Base-by-base conservation (phyloP, 2,888 invertebrate species). In the Chelonus formosanus region DNA sequence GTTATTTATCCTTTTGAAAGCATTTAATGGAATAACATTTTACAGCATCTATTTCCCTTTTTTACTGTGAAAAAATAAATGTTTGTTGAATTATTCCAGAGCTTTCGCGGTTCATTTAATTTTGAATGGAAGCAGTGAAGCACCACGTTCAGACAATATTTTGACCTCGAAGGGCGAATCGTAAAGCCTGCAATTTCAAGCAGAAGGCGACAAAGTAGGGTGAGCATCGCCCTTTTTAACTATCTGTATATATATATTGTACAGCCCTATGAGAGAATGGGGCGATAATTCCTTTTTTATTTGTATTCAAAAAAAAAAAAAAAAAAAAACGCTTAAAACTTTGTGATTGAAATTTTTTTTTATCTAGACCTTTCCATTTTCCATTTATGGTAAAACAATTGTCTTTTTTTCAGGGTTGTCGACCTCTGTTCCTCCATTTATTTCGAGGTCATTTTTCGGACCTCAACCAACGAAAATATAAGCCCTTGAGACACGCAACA, bases 261-360 rank as follows among this genome's bases (percentile, higher is more conserved):
- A 3, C 3, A 34, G 45, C n/a, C 47, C 40, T 31, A 36, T 48
- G 48, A 20, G 20, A 20, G 20, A 20, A 20, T 20, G 20, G 20
- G 20, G 32, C 35, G 53, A 61, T 58, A 52, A 67, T 69, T 64
- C 60, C 20, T 20, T 20, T 62, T 73, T 69, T 63, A 67, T 68
- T 69, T 67, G 20, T 20, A 20, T 20, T 20, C 2, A 2, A 1
- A 20, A 20, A 20, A 20, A 48, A 48, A n/a, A 40, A 4, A 5
- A 47, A n/a, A 48, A 48, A 48, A 48, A 47, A 47, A 47, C 10
- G 3, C 1, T n/a, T 20, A 10, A 40, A 40, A 5, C 40, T 48
- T 52, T 54, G 67, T 74, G 73, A 76, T 76, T 74, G 20, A 20
- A 20, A 20, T 20, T 20, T 20, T 20, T 20, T 20, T 20, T 20